These are phyloP conservation scores for Delphinus delphis DNA, from an alignment of 2,113 vertebrate species.

Conservation along the genomic window DNA sequence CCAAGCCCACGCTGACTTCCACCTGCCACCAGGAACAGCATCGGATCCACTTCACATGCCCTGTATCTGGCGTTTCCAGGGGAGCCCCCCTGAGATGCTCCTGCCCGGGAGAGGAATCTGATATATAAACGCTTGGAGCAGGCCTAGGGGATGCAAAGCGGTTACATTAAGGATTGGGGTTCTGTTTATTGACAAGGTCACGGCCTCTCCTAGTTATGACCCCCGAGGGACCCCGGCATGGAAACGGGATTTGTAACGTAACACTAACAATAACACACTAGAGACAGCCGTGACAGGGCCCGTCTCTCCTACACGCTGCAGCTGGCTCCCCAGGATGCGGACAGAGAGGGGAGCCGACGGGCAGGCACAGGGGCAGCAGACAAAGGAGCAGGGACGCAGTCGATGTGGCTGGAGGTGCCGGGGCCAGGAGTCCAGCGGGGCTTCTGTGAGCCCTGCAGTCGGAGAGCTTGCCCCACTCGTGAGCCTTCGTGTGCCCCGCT, in stretches of 20 bases:
- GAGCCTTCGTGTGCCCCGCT: fast-evolving
- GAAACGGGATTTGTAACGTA: conserved; percentile 86
- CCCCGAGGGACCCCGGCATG: conserved; percentile 81
- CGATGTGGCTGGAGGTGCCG: fast-evolving
- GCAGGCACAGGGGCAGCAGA: background rate
- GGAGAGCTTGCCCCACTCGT: fast-evolving
- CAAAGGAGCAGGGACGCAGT: background rate
- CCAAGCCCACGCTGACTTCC: fast-evolving
- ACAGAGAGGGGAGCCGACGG: background rate
- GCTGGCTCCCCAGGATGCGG: conserved; percentile 74
- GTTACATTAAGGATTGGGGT: conserved; percentile 74
- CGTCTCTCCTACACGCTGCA: conserved; percentile 75
- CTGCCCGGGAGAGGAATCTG: conserved; percentile 12
- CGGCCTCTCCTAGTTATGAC: conserved; percentile 83
- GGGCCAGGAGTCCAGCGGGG: fast-evolving
- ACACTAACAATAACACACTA: conserved; percentile 86
- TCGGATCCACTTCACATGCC: background rate
- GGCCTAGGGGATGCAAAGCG: background rate
- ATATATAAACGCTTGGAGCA: background rate
- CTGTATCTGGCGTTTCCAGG: background rate
- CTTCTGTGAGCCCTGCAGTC: fast-evolving
- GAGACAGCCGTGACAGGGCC: conserved; percentile 81
- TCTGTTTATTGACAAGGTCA: conserved; percentile 86
- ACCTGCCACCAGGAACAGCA: background rate
- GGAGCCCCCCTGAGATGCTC: background rate